phyloP scores from a whole-genome alignment of 2,888 invertebrate genomes.

The Drosophila mimetica region DNA sequence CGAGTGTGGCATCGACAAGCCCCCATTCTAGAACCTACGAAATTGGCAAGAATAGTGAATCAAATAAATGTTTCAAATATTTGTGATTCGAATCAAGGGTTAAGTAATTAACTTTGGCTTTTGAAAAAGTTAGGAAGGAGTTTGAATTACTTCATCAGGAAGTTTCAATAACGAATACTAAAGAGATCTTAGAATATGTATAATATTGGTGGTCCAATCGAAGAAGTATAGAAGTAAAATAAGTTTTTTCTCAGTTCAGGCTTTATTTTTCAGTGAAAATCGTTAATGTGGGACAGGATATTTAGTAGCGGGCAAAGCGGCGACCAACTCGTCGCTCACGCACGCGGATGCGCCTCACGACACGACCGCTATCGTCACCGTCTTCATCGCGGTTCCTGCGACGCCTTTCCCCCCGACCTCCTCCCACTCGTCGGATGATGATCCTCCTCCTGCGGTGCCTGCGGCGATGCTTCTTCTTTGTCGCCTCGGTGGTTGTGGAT shows the following conservation, averaged over 20 bases:
- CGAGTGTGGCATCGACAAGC: constrained; percentile 68
- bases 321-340: neutral
- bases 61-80: neutral
- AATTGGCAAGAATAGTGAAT: neutral
- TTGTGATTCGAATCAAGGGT: no score
- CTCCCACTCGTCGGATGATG: neutral
- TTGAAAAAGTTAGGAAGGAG: no score
- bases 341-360: constrained; percentile 1
- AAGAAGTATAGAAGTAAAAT: no score
- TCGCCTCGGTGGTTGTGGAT: neutral
- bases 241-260: no score
- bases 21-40: constrained; percentile 44
- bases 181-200: no score
- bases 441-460: neutral
- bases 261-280: neutral
- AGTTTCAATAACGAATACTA: no score
- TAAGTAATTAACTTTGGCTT: no score
- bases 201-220: no score
- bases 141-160: no score
- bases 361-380: neutral
- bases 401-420: neutral
- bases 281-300: neutral
- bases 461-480: neutral
- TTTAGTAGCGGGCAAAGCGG: neutral
- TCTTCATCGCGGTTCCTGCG: neutral